A percentile compares a stretch with the other conserved stretches of the same genome.
phyloP scores from a whole-genome alignment of 2,888 invertebrate genomes.

The Polietes domitor region DNA sequence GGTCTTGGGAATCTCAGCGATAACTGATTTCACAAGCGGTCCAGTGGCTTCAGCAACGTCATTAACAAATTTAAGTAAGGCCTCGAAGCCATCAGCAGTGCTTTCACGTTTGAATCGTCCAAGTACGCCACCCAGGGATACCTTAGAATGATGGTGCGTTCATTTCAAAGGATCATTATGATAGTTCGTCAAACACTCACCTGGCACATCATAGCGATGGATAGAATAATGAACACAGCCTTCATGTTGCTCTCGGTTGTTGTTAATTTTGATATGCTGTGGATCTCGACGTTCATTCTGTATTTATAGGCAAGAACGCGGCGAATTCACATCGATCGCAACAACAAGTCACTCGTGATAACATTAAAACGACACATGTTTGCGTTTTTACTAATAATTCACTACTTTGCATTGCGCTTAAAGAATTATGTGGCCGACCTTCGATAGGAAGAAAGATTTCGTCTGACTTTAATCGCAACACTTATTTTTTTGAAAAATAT shows the following conservation, averaged over 20 bases:
- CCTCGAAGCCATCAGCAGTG: neutral
- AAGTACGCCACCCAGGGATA: neutral
- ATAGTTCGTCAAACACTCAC: neutral
- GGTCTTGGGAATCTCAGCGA: neutral
- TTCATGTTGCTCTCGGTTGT: neutral
- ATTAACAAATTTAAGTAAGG: neutral
- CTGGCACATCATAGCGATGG: constrained; percentile 1
- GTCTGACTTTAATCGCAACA: no score
- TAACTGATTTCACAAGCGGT: neutral
- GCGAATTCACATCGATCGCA: neutral
- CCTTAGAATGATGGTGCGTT: neutral
- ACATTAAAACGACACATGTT: no score
- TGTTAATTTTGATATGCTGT: neutral
- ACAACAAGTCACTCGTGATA: neutral
- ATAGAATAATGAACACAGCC: neutral
- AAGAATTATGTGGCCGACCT: no score
- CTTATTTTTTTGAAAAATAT: no score
- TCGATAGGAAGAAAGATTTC: no score
- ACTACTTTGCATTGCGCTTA: no score
- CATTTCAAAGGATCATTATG: neutral
- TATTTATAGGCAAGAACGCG: neutral
- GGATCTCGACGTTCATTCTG: neutral
- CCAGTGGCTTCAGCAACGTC: neutral
- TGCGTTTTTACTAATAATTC: no score
- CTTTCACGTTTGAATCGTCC: neutral